Base-by-base conservation (phyloP, 2,113 vertebrate species). In the Pogonocichla stellata region DNA sequence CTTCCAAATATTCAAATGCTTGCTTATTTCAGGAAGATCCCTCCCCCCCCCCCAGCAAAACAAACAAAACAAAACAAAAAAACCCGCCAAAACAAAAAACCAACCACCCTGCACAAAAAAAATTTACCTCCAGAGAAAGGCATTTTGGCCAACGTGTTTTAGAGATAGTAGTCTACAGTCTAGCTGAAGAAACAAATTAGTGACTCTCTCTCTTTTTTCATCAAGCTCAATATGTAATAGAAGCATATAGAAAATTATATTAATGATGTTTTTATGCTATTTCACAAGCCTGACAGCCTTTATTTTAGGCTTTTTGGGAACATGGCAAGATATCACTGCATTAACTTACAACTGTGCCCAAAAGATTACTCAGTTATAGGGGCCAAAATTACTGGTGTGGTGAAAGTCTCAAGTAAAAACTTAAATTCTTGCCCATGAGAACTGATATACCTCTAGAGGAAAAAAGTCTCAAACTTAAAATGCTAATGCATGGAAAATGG, bases 81-180 rank as follows among this genome's bases (percentile, higher is more conserved):
- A 62, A 40, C 1, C 1, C 6, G 5, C 8, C 18, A 53, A 42
- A 42, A 3, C 3, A 0, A 8, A 33, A 38, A 12, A 5, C 3
- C 5, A 51, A n/a, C 6, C 13, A 50, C 19, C 3, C 14, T 4
- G 5, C 7, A 10, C 1, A 6, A 19, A 40, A 40, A 40, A 36
- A 57, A 53, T 3, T 42, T 25, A 38, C 6, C 9, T 91, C 9
- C 23, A 53, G n/a, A 47, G 69, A 66, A 80, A 48, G 2, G n/a
- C 1, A 19, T 23, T 78, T 72, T 77, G 71, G 19, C 1, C 7
- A 45, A 16, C 8, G 6, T 40, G 4, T 40, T 66, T 40, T 19
- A 47, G 47, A 80, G 8, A 17, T 7, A 54, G 26, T 43, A 79
- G 17, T 24, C 31, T 66, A 22, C 24, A 40, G 40, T 66, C 56